phyloP scores from a whole-genome alignment of 2,797 vertebrate genomes.

The Brachyrhaphis roseni region DNA sequence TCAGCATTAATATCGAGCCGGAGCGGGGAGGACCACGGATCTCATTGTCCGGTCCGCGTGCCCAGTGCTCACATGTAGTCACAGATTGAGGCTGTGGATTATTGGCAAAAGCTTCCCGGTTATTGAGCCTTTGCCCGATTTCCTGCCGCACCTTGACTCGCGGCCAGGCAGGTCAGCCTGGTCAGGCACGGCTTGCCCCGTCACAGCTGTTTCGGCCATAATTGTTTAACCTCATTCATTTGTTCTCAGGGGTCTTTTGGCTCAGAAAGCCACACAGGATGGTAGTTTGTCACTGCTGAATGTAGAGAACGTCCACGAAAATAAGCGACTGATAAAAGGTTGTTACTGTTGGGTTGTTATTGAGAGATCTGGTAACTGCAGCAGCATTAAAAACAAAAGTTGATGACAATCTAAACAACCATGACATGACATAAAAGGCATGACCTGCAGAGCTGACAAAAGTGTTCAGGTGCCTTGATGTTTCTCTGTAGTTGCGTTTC shows the following conservation, averaged over 20 bases:
- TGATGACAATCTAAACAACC: neutral
- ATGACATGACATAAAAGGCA: no score
- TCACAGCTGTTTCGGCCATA: neutral
- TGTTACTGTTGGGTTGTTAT: neutral
- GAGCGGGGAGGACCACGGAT: constrained; percentile 49
- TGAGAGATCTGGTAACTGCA: neutral
- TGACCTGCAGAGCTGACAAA: neutral
- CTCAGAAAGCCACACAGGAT: neutral
- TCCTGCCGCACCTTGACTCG: constrained; percentile 50
- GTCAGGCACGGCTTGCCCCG: neutral
- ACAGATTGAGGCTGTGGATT: constrained; percentile 29
- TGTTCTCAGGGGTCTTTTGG: neutral
- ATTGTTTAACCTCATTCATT: constrained; percentile 13
- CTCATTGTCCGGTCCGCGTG: constrained; percentile 62
- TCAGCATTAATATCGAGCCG: constrained; percentile 68
- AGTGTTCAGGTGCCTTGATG: neutral
- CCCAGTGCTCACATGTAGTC: constrained; percentile 69
- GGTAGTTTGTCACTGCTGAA: neutral
- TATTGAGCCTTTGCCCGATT: constrained; percentile 43
- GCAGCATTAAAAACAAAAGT: neutral
- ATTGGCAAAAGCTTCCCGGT: constrained; percentile 32
- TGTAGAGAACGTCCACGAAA: neutral
- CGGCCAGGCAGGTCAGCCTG: constrained; percentile 29
- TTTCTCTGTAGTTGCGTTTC: neutral
- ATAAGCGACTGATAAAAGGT: constrained; percentile 3